Conservation (phyloP, 2,113 vertebrate genomes). For the Larimichthys polyactis region DNA sequence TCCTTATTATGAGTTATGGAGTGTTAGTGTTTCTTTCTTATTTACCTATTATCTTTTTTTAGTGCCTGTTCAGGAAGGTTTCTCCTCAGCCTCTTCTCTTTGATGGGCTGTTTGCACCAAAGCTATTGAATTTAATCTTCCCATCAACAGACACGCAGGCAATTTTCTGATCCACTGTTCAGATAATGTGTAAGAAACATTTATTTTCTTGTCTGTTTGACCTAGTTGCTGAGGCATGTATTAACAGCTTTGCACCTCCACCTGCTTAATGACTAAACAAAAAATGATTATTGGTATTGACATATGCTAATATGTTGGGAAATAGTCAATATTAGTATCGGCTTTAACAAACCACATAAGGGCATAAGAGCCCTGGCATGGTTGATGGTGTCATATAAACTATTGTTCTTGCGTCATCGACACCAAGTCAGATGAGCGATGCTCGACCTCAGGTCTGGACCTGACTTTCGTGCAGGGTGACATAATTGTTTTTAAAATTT, state of each 20-base stretch:
- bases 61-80: not conserved
- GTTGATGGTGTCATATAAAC: not conserved
- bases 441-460: conserved; percentile 43
- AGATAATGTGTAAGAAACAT: not conserved
- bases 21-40: not conserved
- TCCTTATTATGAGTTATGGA: not conserved
- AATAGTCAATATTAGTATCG: not conserved
- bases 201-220: too few species aligned
- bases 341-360: not conserved
- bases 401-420: not conserved
- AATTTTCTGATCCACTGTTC: not conserved
- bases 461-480: conserved; percentile 8
- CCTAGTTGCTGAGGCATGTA: not conserved
- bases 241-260: not conserved
- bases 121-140: not conserved
- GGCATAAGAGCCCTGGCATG: not conserved
- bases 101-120: not conserved
- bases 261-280: not conserved
- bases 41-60: not conserved
- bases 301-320: conserved; percentile 16
- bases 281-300: conserved; percentile 5
- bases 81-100: not conserved
- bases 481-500: not conserved
- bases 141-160: not conserved
- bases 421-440: not conserved